Evolutionary conservation across 2,888 invertebrate species (phyloP).

Genomic region (Nesidiocoris tenuis): DNA sequence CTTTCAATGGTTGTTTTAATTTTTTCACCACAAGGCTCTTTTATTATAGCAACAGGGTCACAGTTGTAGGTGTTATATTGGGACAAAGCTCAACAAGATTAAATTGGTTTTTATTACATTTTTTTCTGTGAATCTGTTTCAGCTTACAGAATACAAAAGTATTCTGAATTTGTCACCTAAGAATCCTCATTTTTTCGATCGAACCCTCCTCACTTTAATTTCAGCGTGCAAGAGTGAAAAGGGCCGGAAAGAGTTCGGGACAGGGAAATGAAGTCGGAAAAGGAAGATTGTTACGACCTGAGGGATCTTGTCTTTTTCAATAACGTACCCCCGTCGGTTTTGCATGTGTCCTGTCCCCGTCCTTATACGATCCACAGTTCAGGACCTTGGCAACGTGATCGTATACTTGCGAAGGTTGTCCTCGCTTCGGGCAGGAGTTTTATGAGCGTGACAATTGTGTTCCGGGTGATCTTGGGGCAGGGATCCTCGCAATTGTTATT

Average conservation of each 20-base stretch:
- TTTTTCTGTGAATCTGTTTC: too few species aligned
- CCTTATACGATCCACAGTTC: neutral
- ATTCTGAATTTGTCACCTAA: too few species aligned
- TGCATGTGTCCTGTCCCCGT: neutral
- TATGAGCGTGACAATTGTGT: neutral
- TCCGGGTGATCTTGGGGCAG: neutral
- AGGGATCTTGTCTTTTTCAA: neutral
- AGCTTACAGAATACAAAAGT: too few species aligned
- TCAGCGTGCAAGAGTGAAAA: neutral
- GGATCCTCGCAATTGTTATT: neutral
- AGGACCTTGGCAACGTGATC: neutral
- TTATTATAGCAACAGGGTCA: too few species aligned
- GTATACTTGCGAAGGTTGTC: neutral
- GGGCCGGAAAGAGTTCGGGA: neutral
- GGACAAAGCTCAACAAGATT: too few species aligned
- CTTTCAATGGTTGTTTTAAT: too few species aligned
- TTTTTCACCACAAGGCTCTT: too few species aligned
- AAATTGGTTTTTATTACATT: too few species aligned
- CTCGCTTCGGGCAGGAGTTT: neutral
- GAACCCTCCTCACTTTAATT: too few species aligned
- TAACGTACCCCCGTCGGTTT: neutral
- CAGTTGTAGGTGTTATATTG: too few species aligned
- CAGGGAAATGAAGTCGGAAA: neutral
- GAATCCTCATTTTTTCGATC: too few species aligned
- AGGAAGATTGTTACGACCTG: neutral